Conservation (phyloP, 2,113 vertebrate species). For the Aegithalos caudatus region DNA sequence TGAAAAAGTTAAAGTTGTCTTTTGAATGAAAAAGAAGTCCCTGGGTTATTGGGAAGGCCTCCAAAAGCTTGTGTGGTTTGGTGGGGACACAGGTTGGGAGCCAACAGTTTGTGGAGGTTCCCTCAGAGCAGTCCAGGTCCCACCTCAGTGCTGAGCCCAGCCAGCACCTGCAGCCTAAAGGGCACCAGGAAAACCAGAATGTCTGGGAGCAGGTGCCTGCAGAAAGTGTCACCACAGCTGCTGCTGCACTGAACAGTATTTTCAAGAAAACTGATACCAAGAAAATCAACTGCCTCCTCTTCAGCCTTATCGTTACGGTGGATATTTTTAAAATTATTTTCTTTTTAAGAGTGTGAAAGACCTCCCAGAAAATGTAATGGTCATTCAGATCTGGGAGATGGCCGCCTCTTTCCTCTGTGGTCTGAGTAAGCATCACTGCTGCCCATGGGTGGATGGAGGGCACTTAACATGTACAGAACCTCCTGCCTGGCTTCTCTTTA, state of each 20-base stretch:
- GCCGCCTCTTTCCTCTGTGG: not conserved
- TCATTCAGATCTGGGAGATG: not conserved
- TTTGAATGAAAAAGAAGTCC: not conserved
- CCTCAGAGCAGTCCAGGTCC: not conserved
- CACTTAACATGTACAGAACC: not conserved
- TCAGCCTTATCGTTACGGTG: not conserved
- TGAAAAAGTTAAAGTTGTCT: not conserved
- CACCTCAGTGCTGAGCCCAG: not conserved
- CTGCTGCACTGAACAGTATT: accelerated
- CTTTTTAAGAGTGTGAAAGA: not conserved
- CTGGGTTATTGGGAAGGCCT: not conserved
- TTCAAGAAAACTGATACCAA: not conserved
- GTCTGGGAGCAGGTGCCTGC: not conserved
- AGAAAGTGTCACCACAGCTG: not conserved
- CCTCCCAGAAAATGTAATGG: not conserved
- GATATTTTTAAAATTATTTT: not conserved
- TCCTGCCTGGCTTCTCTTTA: not conserved
- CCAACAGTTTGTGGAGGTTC: not conserved
- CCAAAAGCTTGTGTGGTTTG: not conserved
- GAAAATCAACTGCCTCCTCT: not conserved
- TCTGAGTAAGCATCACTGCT: not conserved
- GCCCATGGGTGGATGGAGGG: not conserved
- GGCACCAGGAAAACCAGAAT: not conserved
- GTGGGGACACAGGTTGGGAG: not conserved
- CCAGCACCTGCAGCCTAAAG: not conserved